These are phyloP conservation scores for Corythornis madagascariensis DNA, from an alignment of 2,113 vertebrate genomes.

Conservation along the genomic window DNA sequence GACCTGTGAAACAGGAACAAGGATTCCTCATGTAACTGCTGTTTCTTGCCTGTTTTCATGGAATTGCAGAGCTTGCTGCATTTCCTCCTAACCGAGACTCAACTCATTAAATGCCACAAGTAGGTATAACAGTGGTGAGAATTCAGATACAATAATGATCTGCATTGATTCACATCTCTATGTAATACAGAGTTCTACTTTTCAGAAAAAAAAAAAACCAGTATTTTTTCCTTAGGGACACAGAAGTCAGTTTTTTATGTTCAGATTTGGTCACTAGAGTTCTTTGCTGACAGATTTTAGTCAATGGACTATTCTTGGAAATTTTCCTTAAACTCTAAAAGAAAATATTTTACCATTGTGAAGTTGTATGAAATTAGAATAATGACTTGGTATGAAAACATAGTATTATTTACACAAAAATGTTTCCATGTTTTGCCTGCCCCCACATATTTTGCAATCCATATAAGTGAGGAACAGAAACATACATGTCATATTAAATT, in stretches of 20 bases:
- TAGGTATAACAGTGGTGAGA: background rate
- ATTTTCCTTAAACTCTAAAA: background rate
- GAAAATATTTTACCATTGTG: background rate
- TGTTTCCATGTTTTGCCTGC: background rate
- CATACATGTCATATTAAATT: background rate
- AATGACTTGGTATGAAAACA: background rate
- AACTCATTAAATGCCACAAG: background rate
- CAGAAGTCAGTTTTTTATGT: background rate
- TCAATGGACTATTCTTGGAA: background rate
- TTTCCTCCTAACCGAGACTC: background rate
- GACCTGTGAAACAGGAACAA: rapidly evolving
- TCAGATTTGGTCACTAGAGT: background rate
- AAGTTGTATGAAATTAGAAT: background rate
- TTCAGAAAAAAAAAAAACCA: background rate
- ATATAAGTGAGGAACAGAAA: background rate
- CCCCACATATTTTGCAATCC: background rate
- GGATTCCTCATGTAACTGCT: background rate
- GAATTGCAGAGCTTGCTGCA: background rate
- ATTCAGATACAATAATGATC: background rate
- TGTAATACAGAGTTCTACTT: background rate
- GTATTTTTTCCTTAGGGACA: background rate
- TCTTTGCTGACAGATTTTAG: background rate
- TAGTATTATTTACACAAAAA: background rate
- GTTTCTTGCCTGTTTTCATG: background rate
- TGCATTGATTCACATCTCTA: background rate